phyloP scores from a whole-genome alignment of 1,140 invertebrate genomes.

The Cephus cinctus region DNA sequence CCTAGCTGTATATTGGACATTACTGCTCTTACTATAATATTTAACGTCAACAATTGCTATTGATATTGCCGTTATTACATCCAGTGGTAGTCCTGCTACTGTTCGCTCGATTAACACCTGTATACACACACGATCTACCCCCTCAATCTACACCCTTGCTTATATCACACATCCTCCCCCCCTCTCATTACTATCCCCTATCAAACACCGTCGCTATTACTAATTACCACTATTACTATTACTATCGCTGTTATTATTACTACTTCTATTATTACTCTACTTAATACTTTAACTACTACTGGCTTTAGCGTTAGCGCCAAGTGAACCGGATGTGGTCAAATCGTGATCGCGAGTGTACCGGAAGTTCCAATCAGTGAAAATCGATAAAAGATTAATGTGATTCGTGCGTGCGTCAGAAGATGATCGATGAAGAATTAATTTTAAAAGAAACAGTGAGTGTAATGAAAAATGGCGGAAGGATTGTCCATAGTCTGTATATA shows the following conservation, averaged over 20 bases:
- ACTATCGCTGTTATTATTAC: constrained; percentile 17
- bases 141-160: constrained; percentile 13
- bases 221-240: constrained; percentile 20
- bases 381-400: too few species aligned
- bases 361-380: too few species aligned
- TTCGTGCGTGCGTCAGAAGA: too few species aligned
- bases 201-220: background rate
- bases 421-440: constrained; percentile 22
- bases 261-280: constrained; percentile 20
- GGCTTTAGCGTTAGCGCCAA: constrained; percentile 31
- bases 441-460: constrained; percentile 24
- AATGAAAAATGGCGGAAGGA: constrained; percentile 9
- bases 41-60: too few species aligned
- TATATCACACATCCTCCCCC: constrained; percentile 13
- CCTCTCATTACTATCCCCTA: too few species aligned
- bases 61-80: too few species aligned
- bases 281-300: constrained; percentile 33
- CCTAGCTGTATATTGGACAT: constrained; percentile 43
- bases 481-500: constrained; percentile 37
- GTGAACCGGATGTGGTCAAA: too few species aligned
- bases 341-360: too few species aligned
- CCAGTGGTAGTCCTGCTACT: too few species aligned
- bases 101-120: constrained; percentile 15
- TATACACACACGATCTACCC: too few species aligned
- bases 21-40: constrained; percentile 21